A percentile compares a stretch with the other conserved stretches of the same genome.
These are phyloP conservation scores for Agriotes lineatus DNA, from an alignment of 2,888 invertebrate genomes.

Conservation along the genomic window DNA sequence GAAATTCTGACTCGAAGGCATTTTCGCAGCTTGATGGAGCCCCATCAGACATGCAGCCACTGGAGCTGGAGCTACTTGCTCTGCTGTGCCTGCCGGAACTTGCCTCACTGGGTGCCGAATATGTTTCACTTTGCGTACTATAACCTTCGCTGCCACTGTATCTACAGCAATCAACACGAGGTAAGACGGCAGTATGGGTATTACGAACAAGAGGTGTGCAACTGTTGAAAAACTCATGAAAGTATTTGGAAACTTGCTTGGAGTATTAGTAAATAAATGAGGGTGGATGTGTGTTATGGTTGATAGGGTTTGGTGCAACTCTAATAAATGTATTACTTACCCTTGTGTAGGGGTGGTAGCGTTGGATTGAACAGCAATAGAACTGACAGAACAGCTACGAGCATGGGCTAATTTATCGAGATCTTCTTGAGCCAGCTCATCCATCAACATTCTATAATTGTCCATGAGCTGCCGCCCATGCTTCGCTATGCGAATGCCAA, in stretches of 20 bases:
- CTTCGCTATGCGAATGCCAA: slow-evolving; percentile 96
- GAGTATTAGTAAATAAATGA: no score
- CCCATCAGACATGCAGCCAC: slow-evolving; percentile 86
- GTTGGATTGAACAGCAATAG: slow-evolving; percentile 71
- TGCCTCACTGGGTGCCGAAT: slow-evolving; percentile 63
- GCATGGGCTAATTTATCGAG: slow-evolving; percentile 85
- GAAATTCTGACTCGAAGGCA: slow-evolving; percentile 81
- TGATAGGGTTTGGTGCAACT: not conserved
- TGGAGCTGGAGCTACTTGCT: slow-evolving; percentile 87
- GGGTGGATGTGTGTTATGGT: no score
- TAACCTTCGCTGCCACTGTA: slow-evolving; percentile 64
- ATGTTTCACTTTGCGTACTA: slow-evolving; percentile 64
- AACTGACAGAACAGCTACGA: slow-evolving; percentile 86
- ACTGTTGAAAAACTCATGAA: no score
- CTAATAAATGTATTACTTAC: slow-evolving; percentile 45
- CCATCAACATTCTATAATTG: slow-evolving; percentile 86
- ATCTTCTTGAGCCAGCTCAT: slow-evolving; percentile 88
- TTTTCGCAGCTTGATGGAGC: slow-evolving; percentile 79
- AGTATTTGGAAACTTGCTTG: no score
- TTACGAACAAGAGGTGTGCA: not conserved
- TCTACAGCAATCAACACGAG: slow-evolving; percentile 28
- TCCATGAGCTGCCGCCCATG: slow-evolving; percentile 87
- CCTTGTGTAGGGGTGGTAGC: slow-evolving; percentile 65
- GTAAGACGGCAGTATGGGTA: slow-evolving; percentile 16
- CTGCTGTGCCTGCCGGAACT: slow-evolving; percentile 75